phyloP scores from a whole-genome alignment of 1,140 invertebrate genomes.

The Drosophila nikananu region DNA sequence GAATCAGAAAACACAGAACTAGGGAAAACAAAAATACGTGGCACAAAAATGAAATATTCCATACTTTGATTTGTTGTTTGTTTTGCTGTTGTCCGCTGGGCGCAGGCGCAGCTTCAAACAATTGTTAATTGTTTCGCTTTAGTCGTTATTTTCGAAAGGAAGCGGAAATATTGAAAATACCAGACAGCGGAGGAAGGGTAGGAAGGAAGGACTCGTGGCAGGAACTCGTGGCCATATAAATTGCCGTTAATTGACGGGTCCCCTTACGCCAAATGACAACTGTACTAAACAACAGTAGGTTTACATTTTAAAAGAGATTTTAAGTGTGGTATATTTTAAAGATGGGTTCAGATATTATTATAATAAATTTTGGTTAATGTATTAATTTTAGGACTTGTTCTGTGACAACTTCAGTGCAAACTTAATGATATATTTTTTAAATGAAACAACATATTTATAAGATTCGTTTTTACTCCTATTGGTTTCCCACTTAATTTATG shows the following conservation, averaged over 20 bases:
- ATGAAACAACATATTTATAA: not conserved
- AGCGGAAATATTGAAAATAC: slow-evolving; percentile 43
- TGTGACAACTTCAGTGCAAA: not conserved
- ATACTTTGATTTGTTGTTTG: slow-evolving; percentile 68
- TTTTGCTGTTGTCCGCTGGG: slow-evolving; percentile 72
- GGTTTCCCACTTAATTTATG: too few species aligned
- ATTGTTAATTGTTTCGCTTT: slow-evolving; percentile 78
- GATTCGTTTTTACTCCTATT: not conserved
- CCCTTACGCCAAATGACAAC: slow-evolving; percentile 26
- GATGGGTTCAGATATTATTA: too few species aligned
- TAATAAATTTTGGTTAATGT: not conserved
- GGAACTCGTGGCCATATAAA: slow-evolving; percentile 67
- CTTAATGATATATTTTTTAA: not conserved
- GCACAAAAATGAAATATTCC: slow-evolving; percentile 40
- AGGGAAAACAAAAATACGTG: slow-evolving; percentile 31
- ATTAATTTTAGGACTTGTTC: not conserved
- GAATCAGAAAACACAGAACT: slow-evolving; percentile 11
- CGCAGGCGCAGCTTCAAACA: slow-evolving; percentile 76
- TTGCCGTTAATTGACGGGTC: slow-evolving; percentile 77
- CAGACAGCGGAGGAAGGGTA: slow-evolving; percentile 24
- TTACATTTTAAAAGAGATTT: not conserved
- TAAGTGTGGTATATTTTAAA: not conserved
- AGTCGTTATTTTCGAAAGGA: slow-evolving; percentile 51
- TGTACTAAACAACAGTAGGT: slow-evolving; percentile 14
- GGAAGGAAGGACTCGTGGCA: slow-evolving; percentile 40